phyloP scores from a whole-genome alignment of 2,113 vertebrate species.

The Hoplias malabaricus region DNA sequence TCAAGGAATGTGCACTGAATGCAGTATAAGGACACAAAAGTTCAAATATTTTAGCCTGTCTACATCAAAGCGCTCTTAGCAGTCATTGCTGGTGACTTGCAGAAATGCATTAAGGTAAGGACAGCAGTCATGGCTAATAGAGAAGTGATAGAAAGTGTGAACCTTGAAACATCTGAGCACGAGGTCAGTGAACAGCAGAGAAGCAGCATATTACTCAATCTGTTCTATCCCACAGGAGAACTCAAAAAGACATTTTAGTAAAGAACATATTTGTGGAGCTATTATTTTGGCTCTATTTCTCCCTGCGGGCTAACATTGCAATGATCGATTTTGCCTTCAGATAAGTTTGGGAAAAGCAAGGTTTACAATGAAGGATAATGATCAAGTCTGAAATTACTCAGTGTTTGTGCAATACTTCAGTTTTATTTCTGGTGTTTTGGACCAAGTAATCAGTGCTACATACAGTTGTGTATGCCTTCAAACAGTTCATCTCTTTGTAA shows the following conservation, averaged over 20 bases:
- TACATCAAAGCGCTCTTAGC: background rate
- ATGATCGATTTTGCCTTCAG: background rate
- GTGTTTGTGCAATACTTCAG: background rate
- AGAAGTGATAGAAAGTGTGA: constrained; percentile 17
- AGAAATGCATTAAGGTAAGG: constrained; percentile 25
- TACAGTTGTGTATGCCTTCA: background rate
- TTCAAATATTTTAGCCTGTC: background rate
- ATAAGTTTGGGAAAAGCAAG: background rate
- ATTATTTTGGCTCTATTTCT: background rate
- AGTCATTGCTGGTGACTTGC: constrained; percentile 12
- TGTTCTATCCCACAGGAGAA: background rate
- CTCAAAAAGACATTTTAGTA: constrained; percentile 10
- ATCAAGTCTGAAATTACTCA: no score
- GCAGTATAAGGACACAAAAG: no score
- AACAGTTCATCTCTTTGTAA: background rate
- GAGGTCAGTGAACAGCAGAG: background rate
- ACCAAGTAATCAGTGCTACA: background rate
- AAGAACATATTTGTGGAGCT: background rate
- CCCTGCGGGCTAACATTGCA: background rate
- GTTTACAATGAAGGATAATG: background rate
- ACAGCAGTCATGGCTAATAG: background rate
- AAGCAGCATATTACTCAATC: background rate
- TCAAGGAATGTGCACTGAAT: no score
- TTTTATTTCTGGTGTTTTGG: background rate
- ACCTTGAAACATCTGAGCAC: constrained; percentile 20